Evolutionary conservation across 1,140 invertebrate species (phyloP).

Genomic region (Hormaphis cornu): DNA sequence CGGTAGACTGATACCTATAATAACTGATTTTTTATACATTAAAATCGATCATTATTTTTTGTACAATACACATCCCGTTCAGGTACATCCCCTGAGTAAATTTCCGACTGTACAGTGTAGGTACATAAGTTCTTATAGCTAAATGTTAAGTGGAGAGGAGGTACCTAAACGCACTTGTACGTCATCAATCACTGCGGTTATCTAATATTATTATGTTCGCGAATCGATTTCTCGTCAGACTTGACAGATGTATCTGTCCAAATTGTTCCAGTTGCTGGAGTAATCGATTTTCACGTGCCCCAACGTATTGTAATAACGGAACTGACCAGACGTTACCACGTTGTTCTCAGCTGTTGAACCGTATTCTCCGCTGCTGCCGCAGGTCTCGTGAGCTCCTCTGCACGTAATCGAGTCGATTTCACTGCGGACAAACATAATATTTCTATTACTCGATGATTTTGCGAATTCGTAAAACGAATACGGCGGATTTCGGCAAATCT

Average conservation of each 20-base stretch:
- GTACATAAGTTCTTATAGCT: too few species aligned
- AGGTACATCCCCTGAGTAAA: too few species aligned
- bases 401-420: neutral
- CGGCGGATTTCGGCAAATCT: too few species aligned
- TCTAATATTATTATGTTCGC: neutral
- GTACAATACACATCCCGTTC: too few species aligned
- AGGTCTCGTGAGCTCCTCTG: neutral
- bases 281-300: constrained; percentile 66
- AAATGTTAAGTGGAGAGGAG: too few species aligned
- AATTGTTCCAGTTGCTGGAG: constrained; percentile 59
- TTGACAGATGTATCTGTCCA: constrained; percentile 50
- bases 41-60: too few species aligned
- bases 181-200: too few species aligned
- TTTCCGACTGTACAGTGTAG: too few species aligned
- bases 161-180: too few species aligned
- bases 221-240: constrained; percentile 8
- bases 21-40: too few species aligned
- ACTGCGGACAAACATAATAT: neutral
- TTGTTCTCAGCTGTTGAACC: neutral
- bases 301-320: constrained; percentile 50
- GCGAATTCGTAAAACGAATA: too few species aligned
- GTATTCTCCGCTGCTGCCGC: constrained; percentile 1
- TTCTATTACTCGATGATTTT: neutral
- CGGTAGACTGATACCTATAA: too few species aligned
- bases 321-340: neutral